Evolutionary conservation across 2,888 invertebrate genomes (phyloP).

Genomic region (Muschampia plurimacula): DNA sequence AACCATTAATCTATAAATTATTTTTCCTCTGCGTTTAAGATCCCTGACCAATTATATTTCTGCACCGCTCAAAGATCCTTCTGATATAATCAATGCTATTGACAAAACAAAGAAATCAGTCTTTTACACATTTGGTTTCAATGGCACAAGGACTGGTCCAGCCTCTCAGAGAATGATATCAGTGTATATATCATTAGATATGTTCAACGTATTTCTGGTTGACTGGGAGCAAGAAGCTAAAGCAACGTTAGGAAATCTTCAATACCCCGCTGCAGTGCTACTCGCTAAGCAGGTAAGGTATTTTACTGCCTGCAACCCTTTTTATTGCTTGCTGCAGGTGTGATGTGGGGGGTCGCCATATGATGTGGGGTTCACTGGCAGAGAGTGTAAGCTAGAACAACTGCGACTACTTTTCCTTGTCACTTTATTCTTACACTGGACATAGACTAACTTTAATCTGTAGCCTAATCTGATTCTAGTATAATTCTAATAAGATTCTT

Average conservation of each 20-base stretch:
- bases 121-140: neutral
- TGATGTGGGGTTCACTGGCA: no score
- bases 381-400: no score
- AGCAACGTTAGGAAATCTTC: conserved; percentile 1
- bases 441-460: no score
- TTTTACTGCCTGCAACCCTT: neutral
- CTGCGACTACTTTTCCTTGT: no score
- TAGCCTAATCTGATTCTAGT: no score
- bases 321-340: no score
- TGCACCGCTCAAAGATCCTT: neutral
- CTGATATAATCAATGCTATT: neutral
- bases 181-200: neutral
- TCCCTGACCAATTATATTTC: neutral
- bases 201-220: neutral
- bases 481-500: no score
- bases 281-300: neutral
- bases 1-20: no score
- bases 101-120: neutral
- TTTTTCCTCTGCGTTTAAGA: conserved; percentile 3
- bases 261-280: neutral
- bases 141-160: neutral
- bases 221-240: neutral
- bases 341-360: no score
- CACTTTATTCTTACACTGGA: no score
- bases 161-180: neutral